Evolutionary conservation across 2,888 invertebrate genomes (phyloP), one percentile per base, ranked within the genome.

Genomic region (Balanococcus diminutus): DNA sequence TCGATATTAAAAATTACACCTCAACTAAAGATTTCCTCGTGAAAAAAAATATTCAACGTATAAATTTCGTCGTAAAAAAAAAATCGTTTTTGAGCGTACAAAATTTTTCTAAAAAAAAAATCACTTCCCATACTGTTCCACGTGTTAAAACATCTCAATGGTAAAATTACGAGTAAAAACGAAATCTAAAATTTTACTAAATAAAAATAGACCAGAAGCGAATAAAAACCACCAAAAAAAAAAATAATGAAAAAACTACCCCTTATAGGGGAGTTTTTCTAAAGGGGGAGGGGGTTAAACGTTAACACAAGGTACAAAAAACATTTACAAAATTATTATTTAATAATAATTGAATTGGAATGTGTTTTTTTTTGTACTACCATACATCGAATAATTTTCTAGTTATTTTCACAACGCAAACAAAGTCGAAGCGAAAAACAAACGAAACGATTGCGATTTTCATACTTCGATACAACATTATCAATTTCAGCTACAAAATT

Each of bases 61-160:
- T 25, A 51, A 81, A 82, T 32, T 82, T 82, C 82, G 82, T 82
- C 56, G 82, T 82, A 46, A 51, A 82, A 81, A 79, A 81, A 82
- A 82, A 42, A 22, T 82, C 81, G 42, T 42, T 46, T 28, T 82
- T 51, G 82, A 82, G 82, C 82, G 39, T 51, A 31, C 56, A 51
- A 46, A 82, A 31, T 28, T 81, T 75, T n/a, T 22, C 11, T 14
- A 81, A 46, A 28, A 56, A 82, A 81, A 51, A 82, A 81, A 81
- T 46, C 42, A 46, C 81, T 42, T 81, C 39, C 42, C 28, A 82
- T 82, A 46, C 56, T 32, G 56, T 51, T 56, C 51, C n/a, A 31
- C 19, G 8, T 31, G n/a, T 82, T 82, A 19, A 82, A 22, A 51
- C 51, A 51, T 28, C 25, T 82, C 31, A 51, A 81, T 56, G 56